Evolutionary conservation across 1,140 invertebrate species (phyloP).

Genomic region (Pseudobourletiella spinata): DNA sequence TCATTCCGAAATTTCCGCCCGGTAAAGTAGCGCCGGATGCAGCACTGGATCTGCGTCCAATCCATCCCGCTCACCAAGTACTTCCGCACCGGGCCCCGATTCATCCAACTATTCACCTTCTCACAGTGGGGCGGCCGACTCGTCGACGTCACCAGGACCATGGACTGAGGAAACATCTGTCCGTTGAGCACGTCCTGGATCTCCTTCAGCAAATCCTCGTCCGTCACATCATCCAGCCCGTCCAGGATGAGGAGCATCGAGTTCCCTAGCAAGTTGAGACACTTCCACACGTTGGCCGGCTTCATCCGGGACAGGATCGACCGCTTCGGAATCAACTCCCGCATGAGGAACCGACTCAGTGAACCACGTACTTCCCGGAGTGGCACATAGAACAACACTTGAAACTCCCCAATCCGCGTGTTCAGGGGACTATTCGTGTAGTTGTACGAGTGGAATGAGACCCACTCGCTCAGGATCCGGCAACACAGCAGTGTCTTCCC

Average conservation of each 20-base stretch:
- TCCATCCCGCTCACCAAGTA: slow-evolving; percentile 45
- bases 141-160: slow-evolving; percentile 47
- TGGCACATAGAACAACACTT: slow-evolving; percentile 46
- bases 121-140: slow-evolving; percentile 36
- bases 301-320: slow-evolving; percentile 39
- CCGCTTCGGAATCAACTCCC: slow-evolving; percentile 45
- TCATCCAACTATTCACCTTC: slow-evolving; percentile 39
- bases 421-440: slow-evolving; percentile 33
- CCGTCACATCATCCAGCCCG: slow-evolving; percentile 47
- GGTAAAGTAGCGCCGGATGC: slow-evolving; percentile 43
- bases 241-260: slow-evolving; percentile 49
- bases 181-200: slow-evolving; percentile 48
- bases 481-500: slow-evolving; percentile 47
- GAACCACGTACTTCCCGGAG: slow-evolving; percentile 44
- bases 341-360: slow-evolving; percentile 43
- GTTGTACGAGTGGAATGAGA: slow-evolving; percentile 42
- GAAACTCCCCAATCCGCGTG: slow-evolving; percentile 36
- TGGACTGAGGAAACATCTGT: slow-evolving; percentile 47
- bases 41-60: slow-evolving; percentile 41
- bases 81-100: slow-evolving; percentile 38
- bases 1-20: slow-evolving; percentile 41
- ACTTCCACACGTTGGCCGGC: slow-evolving; percentile 39
- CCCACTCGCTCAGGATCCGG: slow-evolving; percentile 48
- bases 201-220: slow-evolving; percentile 43
- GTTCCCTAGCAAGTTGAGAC: slow-evolving; percentile 44